These are phyloP conservation scores for Eupleurogrammus muticus DNA, from an alignment of 2,797 vertebrate species.

Conservation along the genomic window DNA sequence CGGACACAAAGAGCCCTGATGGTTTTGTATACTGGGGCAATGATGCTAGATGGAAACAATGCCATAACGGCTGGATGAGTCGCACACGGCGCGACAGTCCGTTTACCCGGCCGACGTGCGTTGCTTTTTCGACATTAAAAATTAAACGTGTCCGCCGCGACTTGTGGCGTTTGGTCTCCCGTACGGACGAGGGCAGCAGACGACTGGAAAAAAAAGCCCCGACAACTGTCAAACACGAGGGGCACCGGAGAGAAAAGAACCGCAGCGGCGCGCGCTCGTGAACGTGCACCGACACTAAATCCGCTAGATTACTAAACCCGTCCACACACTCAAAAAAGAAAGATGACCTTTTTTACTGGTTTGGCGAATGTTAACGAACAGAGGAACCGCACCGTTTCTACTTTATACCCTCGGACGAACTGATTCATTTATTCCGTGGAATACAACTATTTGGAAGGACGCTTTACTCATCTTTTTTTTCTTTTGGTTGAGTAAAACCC, in stretches of 20 bases:
- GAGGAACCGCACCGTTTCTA: background rate
- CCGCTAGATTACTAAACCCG: constrained; percentile 77
- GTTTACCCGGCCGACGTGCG: accelerated
- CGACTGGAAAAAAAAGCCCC: constrained; percentile 16
- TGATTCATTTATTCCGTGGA: constrained; percentile 27
- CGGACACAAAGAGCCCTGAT: constrained; percentile 55
- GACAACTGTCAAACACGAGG: constrained; percentile 56
- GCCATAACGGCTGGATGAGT: background rate
- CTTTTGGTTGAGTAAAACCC: constrained; percentile 48
- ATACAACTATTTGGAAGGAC: constrained; percentile 34
- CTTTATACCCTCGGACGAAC: background rate
- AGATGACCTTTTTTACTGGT: constrained; percentile 42
- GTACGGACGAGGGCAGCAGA: constrained; percentile 67
- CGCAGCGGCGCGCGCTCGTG: constrained; percentile 50
- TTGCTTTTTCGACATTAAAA: accelerated
- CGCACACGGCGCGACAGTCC: accelerated
- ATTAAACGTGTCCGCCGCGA: accelerated
- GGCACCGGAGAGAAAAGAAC: constrained; percentile 46
- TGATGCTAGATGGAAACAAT: background rate
- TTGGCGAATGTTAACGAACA: constrained; percentile 1
- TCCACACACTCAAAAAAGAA: constrained; percentile 38
- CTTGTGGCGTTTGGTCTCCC: constrained; percentile 19
- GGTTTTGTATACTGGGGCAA: background rate
- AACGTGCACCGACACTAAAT: constrained; percentile 74
- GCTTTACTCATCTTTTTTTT: constrained; percentile 16